These are phyloP conservation scores for Montipora sp. DNA, from an alignment of 64 coral and sea anemone species.

Conservation along the genomic window DNA sequence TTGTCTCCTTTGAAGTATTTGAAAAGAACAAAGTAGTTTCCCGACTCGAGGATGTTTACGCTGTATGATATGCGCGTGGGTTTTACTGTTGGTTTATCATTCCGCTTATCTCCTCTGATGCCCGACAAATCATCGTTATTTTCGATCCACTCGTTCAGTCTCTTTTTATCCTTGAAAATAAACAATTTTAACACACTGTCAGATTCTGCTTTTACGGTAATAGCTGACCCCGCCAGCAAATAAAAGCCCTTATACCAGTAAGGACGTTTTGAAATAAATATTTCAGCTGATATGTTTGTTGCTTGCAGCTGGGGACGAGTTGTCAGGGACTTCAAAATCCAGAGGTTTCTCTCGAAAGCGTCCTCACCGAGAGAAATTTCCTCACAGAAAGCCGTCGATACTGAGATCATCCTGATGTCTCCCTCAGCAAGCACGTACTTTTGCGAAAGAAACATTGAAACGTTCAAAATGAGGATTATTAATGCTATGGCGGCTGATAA, in stretches of 20 bases:
- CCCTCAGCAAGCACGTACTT: constrained; percentile 83
- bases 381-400: constrained; percentile 88
- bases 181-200: constrained; percentile 76
- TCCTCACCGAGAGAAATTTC: constrained; percentile 71
- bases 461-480: constrained; percentile 83
- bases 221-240: constrained; percentile 72
- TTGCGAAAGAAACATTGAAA: constrained; percentile 74
- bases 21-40: constrained; percentile 87
- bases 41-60: constrained; percentile 47
- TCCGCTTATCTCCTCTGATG: background rate
- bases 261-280: constrained; percentile 62
- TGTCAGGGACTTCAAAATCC: constrained; percentile 47
- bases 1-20: constrained; percentile 44
- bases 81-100: background rate
- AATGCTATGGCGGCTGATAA: constrained; percentile 60
- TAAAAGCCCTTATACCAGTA: constrained; percentile 95
- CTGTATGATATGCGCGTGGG: constrained; percentile 74
- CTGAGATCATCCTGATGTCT: constrained; percentile 79
- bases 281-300: constrained; percentile 70
- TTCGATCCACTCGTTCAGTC: constrained; percentile 80
- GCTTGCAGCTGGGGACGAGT: constrained; percentile 30
- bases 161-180: constrained; percentile 81
- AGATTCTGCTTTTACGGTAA: constrained; percentile 73
- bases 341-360: constrained; percentile 43
- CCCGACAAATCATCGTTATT: background rate